These are phyloP conservation scores for Lordiphosa stackelbergi DNA, from an alignment of 1,140 invertebrate species.

Conservation along the genomic window DNA sequence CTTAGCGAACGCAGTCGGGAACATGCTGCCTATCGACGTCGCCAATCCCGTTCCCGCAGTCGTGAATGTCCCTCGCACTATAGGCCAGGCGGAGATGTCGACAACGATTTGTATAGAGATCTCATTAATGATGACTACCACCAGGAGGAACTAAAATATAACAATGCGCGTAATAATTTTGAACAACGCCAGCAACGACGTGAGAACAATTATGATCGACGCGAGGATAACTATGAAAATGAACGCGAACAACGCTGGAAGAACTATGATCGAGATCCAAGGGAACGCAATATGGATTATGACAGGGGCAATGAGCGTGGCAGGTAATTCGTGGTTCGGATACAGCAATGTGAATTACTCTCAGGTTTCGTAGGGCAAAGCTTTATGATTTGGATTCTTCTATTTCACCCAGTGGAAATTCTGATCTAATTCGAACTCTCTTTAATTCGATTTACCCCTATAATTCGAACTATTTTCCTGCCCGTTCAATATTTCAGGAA, in stretches of 20 bases:
- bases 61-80: conserved; percentile 53
- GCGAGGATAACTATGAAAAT: conserved; percentile 12
- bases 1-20: conserved; percentile 46
- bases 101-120: conserved; percentile 71
- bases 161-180: conserved; percentile 29
- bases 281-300: conserved; percentile 43
- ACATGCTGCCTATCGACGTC: conserved; percentile 39
- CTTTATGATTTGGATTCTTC: no score
- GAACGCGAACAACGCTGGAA: conserved; percentile 49
- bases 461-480: no score
- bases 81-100: conserved; percentile 37
- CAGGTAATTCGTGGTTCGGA: conserved; percentile 20
- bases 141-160: conserved; percentile 49
- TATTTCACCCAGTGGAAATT: no score
- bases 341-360: no score
- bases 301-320: conserved; percentile 38
- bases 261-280: conserved; percentile 48
- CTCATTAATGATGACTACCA: conserved; percentile 70
- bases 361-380: no score
- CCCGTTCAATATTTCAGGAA: no score
- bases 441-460: no score
- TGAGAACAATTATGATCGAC: conserved; percentile 17
- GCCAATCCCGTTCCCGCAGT: conserved; percentile 54
- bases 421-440: no score
- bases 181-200: conserved; percentile 29